Evolutionary conservation across 2,797 vertebrate genomes (phyloP), one percentile per base, ranked within the genome.

Genomic region (Cyprinella venusta): DNA sequence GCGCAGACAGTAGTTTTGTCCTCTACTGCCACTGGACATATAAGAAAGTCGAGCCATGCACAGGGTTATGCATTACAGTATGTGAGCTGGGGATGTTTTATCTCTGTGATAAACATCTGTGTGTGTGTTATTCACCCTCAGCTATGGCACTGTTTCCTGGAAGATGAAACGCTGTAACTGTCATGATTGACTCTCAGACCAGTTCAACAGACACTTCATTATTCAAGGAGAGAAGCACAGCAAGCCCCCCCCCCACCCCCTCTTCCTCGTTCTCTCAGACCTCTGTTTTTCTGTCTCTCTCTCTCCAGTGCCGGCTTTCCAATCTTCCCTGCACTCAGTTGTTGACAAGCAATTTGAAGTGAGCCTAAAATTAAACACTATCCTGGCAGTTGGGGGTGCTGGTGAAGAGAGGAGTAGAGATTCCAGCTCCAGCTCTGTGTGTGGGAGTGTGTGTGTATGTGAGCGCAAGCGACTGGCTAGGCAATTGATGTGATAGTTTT

Each of bases 281-380:
- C 74, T 75, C 78, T 61, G 72, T 68, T 76, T 40, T 59, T 81
- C 24, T 83, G 76, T 74, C 19, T 85, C 87, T 82, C 19, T 81
- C 54, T 76, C 81, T 64, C 69, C 64, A 74, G 56, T 52, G 56
- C 71, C 18, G 30, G 69, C 75, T 81, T 64, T 84, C 67, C 71
- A 77, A 30, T 79, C 82, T 84, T 83, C 70, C 84, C 87, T 84
- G 84, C 79, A 38, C 90, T 87, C 70, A 54, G 87, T 90, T 91
- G 91, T 93, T 93, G 94, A 95, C 94, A 94, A 94, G 93, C 91
- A 92, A 93, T 92, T 93, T 91, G 91, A 93, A 93, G 90, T 89
- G 89, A 92, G 88, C 87, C 92, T 92, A 92, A 92, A 94, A 94
- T 93, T 93, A 93, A 93, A 93, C 91, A 88, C 48, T 36, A 83